Percentiles rank a stretch among this genome's conserved stretches.
phyloP scores from a whole-genome alignment of 2,888 invertebrate genomes.

The Hermodice carunculata region DNA sequence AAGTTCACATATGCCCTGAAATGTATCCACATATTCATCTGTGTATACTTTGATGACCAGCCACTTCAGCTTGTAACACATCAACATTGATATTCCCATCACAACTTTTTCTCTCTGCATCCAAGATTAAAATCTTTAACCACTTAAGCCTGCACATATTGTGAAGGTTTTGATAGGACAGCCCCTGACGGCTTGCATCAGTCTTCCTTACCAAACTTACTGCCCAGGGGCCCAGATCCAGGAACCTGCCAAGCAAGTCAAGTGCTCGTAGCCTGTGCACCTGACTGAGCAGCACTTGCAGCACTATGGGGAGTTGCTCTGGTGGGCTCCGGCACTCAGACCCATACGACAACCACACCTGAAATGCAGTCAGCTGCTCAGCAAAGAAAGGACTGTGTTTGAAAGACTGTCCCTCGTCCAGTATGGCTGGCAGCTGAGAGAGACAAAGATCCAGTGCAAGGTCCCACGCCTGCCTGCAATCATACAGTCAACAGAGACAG shows the following conservation, averaged over 20 bases:
- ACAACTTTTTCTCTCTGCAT: too few species aligned
- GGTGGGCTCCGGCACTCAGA: slow-evolving; percentile 86
- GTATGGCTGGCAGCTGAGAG: slow-evolving; percentile 81
- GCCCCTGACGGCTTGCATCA: too few species aligned
- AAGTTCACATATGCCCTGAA: too few species aligned
- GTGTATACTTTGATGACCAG: too few species aligned
- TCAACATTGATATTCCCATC: too few species aligned
- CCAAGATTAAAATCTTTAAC: too few species aligned
- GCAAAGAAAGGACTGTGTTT: slow-evolving; percentile 93
- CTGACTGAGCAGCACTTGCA: slow-evolving; percentile 84
- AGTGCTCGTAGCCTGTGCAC: slow-evolving; percentile 94
- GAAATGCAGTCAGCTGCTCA: slow-evolving; percentile 97
- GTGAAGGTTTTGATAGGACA: too few species aligned
- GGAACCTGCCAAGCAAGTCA: slow-evolving; percentile 90
- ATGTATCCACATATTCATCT: too few species aligned
- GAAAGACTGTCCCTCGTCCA: slow-evolving; percentile 57
- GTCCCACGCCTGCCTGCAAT: slow-evolving; percentile 93
- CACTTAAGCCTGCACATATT: too few species aligned
- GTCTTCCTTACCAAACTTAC: slow-evolving; percentile 82
- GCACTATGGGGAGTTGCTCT: slow-evolving; percentile 95
- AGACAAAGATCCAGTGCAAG: slow-evolving; percentile 94
- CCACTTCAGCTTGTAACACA: too few species aligned
- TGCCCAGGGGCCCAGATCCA: slow-evolving; percentile 89
- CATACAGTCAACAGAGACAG: neutral
- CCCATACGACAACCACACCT: slow-evolving; percentile 91